Evolutionary conservation across 2,113 vertebrate genomes (phyloP).

Genomic region (Anolis carolinensis): DNA sequence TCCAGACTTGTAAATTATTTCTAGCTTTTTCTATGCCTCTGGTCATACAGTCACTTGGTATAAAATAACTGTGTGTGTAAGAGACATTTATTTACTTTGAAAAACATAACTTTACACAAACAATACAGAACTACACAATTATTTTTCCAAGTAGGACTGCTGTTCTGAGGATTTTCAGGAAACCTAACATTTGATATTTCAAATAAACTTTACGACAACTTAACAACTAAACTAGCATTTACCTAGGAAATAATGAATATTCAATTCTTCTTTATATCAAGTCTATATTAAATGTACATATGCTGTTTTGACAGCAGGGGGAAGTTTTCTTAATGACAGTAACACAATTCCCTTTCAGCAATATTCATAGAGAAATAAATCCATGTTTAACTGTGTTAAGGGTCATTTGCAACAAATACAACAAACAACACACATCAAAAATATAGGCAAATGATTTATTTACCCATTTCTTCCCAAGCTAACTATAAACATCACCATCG

Average conservation of each 20-base stretch:
- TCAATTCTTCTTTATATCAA: background rate
- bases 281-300: background rate
- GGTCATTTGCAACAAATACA: background rate
- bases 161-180: background rate
- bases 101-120: background rate
- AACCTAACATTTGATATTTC: background rate
- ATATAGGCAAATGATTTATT: background rate
- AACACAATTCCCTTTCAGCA: background rate
- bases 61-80: background rate
- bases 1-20: background rate
- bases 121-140: background rate
- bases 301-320: background rate
- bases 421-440: background rate
- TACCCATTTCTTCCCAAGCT: background rate
- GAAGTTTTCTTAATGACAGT: background rate
- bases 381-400: background rate
- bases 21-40: background rate
- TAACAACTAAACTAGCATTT: constrained; percentile 22
- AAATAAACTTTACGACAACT: constrained; percentile 7
- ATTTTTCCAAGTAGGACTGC: background rate
- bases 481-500: background rate
- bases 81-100: background rate
- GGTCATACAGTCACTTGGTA: background rate
- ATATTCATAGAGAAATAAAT: no score
- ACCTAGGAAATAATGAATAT: background rate